Percentiles rank a stretch among this genome's conserved stretches.
These are phyloP conservation scores for Chouioia cunea DNA, from an alignment of 2,888 invertebrate genomes.

Conservation along the genomic window DNA sequence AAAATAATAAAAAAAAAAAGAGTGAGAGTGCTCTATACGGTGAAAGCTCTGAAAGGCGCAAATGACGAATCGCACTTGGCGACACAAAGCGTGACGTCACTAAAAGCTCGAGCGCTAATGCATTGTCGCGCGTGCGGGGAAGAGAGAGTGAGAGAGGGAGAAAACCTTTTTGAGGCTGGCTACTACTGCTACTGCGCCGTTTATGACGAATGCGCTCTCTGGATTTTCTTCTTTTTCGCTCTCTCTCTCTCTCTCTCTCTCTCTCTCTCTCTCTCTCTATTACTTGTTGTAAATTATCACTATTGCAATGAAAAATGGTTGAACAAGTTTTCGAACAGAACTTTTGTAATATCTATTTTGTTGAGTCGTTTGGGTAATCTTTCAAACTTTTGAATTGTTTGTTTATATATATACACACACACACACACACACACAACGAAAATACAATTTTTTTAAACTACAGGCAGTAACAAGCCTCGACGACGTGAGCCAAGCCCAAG, in stretches of 20 bases:
- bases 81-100: constrained; percentile 56
- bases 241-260: not conserved
- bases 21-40: no score
- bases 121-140: constrained; percentile 63
- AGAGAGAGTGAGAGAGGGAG: constrained; percentile 43
- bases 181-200: no score
- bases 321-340: no score
- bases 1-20: no score
- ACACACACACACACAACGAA: no score
- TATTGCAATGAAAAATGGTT: not conserved
- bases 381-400: no score
- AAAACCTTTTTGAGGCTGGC: constrained; percentile 13
- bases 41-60: not conserved
- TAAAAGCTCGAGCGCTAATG: constrained; percentile 64
- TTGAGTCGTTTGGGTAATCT: no score
- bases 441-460: not conserved
- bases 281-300: no score
- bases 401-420: no score
- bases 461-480: constrained; percentile 58
- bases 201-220: not conserved
- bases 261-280: no score
- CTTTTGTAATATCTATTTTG: no score
- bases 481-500: constrained; percentile 62
- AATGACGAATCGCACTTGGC: constrained; percentile 37
- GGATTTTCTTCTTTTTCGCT: no score